Evolutionary conservation across 2,797 vertebrate genomes (phyloP).

Genomic region (Lithobates pipiens): DNA sequence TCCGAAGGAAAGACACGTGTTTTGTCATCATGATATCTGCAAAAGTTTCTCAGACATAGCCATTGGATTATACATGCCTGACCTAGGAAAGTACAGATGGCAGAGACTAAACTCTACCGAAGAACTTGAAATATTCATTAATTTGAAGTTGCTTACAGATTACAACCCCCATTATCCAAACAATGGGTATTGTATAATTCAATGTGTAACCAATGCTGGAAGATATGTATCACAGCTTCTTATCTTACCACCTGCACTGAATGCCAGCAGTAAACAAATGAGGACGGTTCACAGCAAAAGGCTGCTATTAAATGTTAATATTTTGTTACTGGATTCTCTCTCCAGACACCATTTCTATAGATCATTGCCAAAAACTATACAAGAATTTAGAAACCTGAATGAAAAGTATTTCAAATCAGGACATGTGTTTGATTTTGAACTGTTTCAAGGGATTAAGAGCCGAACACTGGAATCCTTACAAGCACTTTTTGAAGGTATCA

Average conservation of each 20-base stretch:
- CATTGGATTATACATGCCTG: slow-evolving; percentile 42
- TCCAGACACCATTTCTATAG: slow-evolving; percentile 64
- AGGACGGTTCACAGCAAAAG: not conserved
- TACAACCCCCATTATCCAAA: slow-evolving; percentile 18
- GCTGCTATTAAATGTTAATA: slow-evolving; percentile 54
- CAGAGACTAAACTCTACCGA: slow-evolving; percentile 48
- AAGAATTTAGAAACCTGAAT: slow-evolving; percentile 54
- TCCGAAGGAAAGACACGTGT: slow-evolving; percentile 25
- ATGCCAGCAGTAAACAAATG: not conserved
- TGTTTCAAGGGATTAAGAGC: slow-evolving; percentile 61
- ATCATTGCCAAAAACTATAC: slow-evolving; percentile 57
- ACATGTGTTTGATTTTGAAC: slow-evolving; percentile 61
- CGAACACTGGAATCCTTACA: slow-evolving; percentile 62
- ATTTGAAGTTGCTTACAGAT: slow-evolving; percentile 29
- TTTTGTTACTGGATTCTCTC: slow-evolving; percentile 62
- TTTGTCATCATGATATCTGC: slow-evolving; percentile 49
- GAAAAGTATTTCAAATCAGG: slow-evolving; percentile 49
- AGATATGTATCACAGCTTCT: slow-evolving; percentile 55
- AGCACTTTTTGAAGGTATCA: slow-evolving; percentile 58
- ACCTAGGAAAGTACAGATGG: slow-evolving; percentile 45
- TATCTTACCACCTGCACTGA: slow-evolving; percentile 55
- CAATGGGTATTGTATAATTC: slow-evolving; percentile 61
- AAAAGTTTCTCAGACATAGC: slow-evolving; percentile 22
- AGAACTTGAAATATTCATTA: slow-evolving; percentile 45
- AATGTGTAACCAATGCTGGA: slow-evolving; percentile 45